phyloP scores from a whole-genome alignment of 1,140 invertebrate genomes.

The Vollenhovia emeryi region DNA sequence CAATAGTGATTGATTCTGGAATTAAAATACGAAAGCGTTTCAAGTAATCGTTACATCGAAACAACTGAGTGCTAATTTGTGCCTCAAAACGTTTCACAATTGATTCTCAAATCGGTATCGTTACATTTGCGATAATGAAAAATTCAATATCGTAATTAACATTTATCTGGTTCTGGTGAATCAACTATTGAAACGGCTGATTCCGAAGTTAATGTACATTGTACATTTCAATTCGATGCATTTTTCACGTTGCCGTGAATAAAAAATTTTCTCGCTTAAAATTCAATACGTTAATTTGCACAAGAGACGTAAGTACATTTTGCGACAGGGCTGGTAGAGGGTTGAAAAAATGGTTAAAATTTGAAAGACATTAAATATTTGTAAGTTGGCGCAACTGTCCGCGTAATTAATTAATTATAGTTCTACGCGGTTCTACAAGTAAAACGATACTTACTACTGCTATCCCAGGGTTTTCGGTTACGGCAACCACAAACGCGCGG shows the following conservation, averaged over 20 bases:
- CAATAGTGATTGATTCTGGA: background rate
- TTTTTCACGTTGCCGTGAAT: background rate
- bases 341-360: background rate
- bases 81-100: background rate
- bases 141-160: background rate
- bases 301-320: background rate
- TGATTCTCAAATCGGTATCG: background rate
- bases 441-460: constrained; percentile 29
- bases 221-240: background rate
- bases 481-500: background rate
- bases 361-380: background rate
- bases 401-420: constrained; percentile 46
- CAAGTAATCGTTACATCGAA: background rate
- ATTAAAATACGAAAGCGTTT: background rate
- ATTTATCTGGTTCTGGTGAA: background rate
- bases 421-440: background rate
- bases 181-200: background rate
- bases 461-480: constrained; percentile 20
- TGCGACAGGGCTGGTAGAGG: no score
- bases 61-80: background rate
- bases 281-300: background rate
- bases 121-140: background rate
- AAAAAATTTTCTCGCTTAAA: background rate
- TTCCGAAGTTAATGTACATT: background rate
- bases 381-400: background rate